A percentile compares a stretch with the other conserved stretches of the same genome.
Conservation (phyloP, 2,888 invertebrate genomes). For the Macaria notata region DNA sequence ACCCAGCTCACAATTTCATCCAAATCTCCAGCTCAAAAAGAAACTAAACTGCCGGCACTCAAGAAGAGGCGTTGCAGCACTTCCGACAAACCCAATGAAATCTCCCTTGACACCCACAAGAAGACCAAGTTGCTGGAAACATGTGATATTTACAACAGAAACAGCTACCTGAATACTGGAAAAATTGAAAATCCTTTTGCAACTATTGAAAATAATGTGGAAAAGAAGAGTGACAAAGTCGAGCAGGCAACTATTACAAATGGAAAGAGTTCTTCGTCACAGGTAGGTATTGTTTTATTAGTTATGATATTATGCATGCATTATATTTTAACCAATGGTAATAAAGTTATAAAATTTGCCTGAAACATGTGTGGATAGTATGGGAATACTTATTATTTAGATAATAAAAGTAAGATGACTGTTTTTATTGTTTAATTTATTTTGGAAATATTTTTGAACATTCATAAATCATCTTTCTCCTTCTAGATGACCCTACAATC, state of each 20-base stretch:
- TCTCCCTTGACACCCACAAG: conserved; percentile 58
- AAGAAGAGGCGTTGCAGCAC: conserved; percentile 76
- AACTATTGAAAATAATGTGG: conserved; percentile 60
- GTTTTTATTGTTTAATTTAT: too few relatives aligned
- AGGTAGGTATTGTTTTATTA: conserved; percentile 44
- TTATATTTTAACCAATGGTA: background rate
- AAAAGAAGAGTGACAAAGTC: conserved; percentile 65
- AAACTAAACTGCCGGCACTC: conserved; percentile 62
- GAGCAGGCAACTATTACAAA: conserved; percentile 57
- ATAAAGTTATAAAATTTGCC: too few relatives aligned
- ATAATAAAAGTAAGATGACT: too few relatives aligned
- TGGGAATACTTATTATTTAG: too few relatives aligned
- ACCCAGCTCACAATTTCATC: conserved; percentile 75
- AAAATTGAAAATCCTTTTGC: conserved; percentile 57
- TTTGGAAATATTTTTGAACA: too few relatives aligned
- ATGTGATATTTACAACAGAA: conserved; percentile 68
- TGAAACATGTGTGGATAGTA: too few relatives aligned
- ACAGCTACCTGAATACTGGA: conserved; percentile 52
- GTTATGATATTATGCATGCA: background rate
- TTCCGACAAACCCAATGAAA: conserved; percentile 73
- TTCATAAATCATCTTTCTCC: background rate
- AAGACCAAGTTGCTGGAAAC: conserved; percentile 65
- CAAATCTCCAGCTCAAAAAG: conserved; percentile 66
- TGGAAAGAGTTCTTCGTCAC: conserved; percentile 59
- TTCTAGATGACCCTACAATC: conserved; percentile 50